Conservation (phyloP, 37 sponge, comb jelly and placozoan genomes). For the Mnemiopsis leidyi region DNA sequence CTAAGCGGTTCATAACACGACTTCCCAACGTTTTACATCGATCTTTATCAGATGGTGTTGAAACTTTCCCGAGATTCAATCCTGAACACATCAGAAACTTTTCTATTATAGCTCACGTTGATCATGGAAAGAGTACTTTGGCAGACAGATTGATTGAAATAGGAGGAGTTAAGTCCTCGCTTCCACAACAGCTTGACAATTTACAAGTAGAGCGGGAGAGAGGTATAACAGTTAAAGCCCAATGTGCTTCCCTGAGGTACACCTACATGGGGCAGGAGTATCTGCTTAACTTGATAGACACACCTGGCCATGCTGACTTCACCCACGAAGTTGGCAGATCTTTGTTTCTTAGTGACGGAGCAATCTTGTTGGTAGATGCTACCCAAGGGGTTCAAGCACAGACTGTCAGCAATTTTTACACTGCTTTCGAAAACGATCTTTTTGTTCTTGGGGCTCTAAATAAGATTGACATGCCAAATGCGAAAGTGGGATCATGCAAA, state of each 20-base stretch:
- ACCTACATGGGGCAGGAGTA: constrained; percentile 64
- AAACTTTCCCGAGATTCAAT: not conserved
- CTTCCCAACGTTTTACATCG: not conserved
- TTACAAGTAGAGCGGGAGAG: constrained; percentile 93
- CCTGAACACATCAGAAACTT: constrained; percentile 83
- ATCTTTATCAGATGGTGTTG: not conserved
- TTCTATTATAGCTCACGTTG: constrained; percentile 94
- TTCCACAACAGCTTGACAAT: constrained; percentile 83
- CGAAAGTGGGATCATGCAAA: not conserved
- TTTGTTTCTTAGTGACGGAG: constrained; percentile 90
- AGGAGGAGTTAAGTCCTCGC: constrained; percentile 70
- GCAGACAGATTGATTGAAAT: constrained; percentile 92
- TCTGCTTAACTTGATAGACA: constrained; percentile 94
- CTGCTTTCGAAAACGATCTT: constrained; percentile 78
- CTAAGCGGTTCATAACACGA: not conserved
- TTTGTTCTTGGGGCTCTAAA: constrained; percentile 85
- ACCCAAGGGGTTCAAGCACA: constrained; percentile 93
- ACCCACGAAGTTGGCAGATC: constrained; percentile 92
- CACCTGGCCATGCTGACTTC: constrained; percentile 99
- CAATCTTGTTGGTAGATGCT: constrained; percentile 89
- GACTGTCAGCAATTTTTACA: constrained; percentile 85
- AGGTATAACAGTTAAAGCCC: constrained; percentile 98
- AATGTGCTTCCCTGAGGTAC: constrained; percentile 32
- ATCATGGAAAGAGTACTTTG: constrained; percentile 98
- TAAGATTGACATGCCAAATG: constrained; percentile 69